Evolutionary conservation across 2,888 invertebrate species (phyloP).

Genomic region (Lycia hirtaria): DNA sequence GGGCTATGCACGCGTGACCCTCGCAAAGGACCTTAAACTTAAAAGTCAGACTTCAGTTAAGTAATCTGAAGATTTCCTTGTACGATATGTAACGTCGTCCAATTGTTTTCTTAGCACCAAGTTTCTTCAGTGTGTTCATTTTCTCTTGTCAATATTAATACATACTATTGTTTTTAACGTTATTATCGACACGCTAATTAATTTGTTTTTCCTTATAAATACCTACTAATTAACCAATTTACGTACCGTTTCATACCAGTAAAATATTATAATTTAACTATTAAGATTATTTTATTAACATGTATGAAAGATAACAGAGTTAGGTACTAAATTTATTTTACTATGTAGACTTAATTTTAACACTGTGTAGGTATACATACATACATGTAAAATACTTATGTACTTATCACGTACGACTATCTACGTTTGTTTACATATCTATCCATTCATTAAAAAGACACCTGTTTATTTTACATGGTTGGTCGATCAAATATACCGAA

Average conservation of each 20-base stretch:
- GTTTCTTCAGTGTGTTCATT: background rate
- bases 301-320: slow-evolving; percentile 2
- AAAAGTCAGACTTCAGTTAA: slow-evolving; percentile 37
- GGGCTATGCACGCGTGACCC: slow-evolving; percentile 74
- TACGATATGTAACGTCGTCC: background rate
- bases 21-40: slow-evolving; percentile 57
- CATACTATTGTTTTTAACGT: background rate
- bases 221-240: background rate
- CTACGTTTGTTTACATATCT: slow-evolving; percentile 29
- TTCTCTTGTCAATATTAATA: background rate
- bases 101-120: background rate
- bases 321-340: background rate
- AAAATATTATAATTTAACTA: background rate
- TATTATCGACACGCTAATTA: background rate
- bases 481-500: too few relatives aligned
- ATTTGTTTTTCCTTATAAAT: background rate
- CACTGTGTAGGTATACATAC: too few relatives aligned
- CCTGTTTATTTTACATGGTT: slow-evolving; percentile 48
- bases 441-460: slow-evolving; percentile 45
- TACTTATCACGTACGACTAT: background rate
- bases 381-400: background rate
- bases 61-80: slow-evolving; percentile 41
- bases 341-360: too few relatives aligned
- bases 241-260: background rate
- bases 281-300: slow-evolving; percentile 6